Base-by-base conservation (phyloP, 2,113 vertebrate genomes). In the Perca fluviatilis region DNA sequence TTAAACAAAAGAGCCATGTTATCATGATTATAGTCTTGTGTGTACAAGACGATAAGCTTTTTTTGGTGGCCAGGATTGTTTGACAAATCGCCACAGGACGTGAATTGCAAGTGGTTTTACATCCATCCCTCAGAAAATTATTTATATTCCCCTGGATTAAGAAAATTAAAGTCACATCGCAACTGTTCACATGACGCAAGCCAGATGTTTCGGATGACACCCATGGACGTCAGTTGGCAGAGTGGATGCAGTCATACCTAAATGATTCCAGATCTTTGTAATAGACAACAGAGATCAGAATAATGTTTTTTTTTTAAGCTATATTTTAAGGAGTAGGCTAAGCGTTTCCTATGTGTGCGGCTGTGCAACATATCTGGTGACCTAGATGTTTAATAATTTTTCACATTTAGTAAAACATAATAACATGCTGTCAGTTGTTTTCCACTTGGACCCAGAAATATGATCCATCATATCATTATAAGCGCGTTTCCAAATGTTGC, bases 151-250 rank as follows among this genome's bases (percentile, higher is more conserved):
- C 27, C 19, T 30, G 76, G 77, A 89, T 91, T 87, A 74, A 49
- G 50, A 72, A 80, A 90, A 90, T 84, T 63, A 80, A 46, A 85
- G 79, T 60, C 83, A 78, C 83, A 25, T 69, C 69, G 62, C 56
- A 66, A 65, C 54, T 25, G 83, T 62, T 63, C 74, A 43, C 21
- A 71, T 90, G 88, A 91, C 84, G 79, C 90, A 88, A 67, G 71
- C 87, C 89, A 90, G 79, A 89, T 92, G 90, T 91, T 88, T 77
- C 9, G 21, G 79, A 80, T 86, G 87, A 90, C 84, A 88, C 78
- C 69, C 67, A 4, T 61, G 70, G 68, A 83, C 74, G 84, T 91
- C 82, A 89, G 61, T 71, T 85, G 76, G 77, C 69, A 83, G 30
- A 67, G 40, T 58, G 80, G 36, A 64, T 57, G 75, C 72, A 82